Evolutionary conservation across 2,888 invertebrate species (phyloP), one percentile per base, ranked within the genome.

Genomic region (Trichogramma evanescens): DNA sequence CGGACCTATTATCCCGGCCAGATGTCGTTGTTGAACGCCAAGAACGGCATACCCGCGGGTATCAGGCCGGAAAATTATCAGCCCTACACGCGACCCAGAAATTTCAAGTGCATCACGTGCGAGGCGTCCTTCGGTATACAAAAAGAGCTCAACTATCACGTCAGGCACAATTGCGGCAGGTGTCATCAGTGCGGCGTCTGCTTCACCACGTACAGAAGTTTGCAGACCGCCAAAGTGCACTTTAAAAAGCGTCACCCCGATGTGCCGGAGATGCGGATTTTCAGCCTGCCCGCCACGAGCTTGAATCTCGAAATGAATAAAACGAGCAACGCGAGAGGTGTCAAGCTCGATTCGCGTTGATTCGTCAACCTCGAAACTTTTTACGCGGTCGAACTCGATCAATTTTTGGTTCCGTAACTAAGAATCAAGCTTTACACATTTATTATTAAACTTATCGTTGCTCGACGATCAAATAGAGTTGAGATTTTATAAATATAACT

Each of bases 111-210:
- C 55, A 55, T 58, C 9, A 66, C 65, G 4, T 72, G 73, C 60
- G 66, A 68, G 50, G 68, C 70, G 5, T 66, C 67, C 63, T 73
- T 71, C 62, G 68, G 70, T 49, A 71, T 68, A 39, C 71, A 68
- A 56, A 65, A 68, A n/a, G 69, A 71, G 26, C 64, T 73, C 40
- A 70, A 68, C n/a, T 71, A 72, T 48, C 72, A 72, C 63, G 57
- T 68, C 45, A 65, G 67, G 26, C 71, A 71, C 63, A 70, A 72
- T 56, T 72, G 72, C 61, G 71, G 74, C n/a, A 70, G 72, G 38
- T 66, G 72, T 46, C 71, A 73, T 42, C 70, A 72, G 56, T 77
- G 77, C 63, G 69, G 68, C 8, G 69, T 71, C 54, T 77, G 77
- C 63, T 67, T 70, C 6, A 65, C 66, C 8, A 66, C 69, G 9